Conservation (phyloP, 2,113 vertebrate genomes). For the Zingel zingel region DNA sequence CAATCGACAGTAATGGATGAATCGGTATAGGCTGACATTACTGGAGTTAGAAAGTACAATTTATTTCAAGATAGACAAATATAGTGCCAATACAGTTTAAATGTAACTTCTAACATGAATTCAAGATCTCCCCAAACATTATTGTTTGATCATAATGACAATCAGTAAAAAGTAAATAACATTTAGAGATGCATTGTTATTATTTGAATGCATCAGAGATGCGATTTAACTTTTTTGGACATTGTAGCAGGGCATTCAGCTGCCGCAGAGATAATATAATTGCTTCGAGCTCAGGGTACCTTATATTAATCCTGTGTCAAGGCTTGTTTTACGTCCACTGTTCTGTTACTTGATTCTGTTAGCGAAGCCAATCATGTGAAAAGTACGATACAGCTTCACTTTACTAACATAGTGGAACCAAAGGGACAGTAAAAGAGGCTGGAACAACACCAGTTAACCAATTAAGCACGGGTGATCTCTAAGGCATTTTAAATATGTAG, state of each 20-base stretch:
- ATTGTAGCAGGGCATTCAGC: not conserved
- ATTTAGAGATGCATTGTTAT: not conserved
- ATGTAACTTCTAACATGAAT: not conserved
- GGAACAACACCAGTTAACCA: conserved; percentile 56
- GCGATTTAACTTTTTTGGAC: not conserved
- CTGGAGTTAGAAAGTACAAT: not conserved
- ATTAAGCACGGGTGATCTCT: conserved; percentile 44
- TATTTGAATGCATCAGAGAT: conserved; percentile 9
- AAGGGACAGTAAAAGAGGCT: conserved; percentile 55
- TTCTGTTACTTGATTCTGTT: conserved; percentile 40
- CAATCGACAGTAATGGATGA: not conserved
- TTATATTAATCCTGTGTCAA: conserved; percentile 54
- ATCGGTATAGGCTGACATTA: not conserved
- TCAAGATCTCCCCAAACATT: conserved; percentile 1
- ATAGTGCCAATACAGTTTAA: not conserved
- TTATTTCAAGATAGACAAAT: not conserved
- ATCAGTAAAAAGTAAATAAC: not conserved
- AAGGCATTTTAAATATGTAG: not conserved
- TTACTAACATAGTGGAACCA: conserved; percentile 47
- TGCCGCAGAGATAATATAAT: not conserved
- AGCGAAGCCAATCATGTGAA: conserved; percentile 54
- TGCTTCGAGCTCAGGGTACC: not conserved
- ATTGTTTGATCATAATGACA: not conserved
- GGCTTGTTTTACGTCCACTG: conserved; percentile 45
- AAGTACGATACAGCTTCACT: conserved; percentile 48